A percentile compares a stretch with the other conserved stretches of the same genome.
Conservation (phyloP, 2,888 invertebrate genomes). For the Ennomos quercinarius region DNA sequence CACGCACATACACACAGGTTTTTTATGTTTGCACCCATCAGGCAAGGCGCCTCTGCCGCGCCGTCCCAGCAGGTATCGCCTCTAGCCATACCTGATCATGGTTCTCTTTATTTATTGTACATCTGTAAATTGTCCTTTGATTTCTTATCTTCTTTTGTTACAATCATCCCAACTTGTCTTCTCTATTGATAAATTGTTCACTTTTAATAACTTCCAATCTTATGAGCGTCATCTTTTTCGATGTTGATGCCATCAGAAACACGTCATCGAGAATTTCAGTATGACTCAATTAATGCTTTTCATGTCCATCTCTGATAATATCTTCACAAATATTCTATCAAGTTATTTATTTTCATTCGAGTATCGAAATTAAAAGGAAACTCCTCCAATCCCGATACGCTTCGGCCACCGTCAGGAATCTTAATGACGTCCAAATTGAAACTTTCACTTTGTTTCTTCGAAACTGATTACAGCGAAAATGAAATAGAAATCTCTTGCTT, state of each 20-base stretch:
- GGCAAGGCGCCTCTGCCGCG: constrained; percentile 69
- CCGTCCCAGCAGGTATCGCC: constrained; percentile 68
- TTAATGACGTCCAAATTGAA: constrained; percentile 65
- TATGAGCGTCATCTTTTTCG: constrained; percentile 13
- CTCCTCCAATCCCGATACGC: constrained; percentile 38
- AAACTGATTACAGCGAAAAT: constrained; percentile 67
- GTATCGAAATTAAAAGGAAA: constrained; percentile 34
- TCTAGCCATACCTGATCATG: constrained; percentile 50
- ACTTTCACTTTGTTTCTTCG: constrained; percentile 68
- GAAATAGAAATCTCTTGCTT: constrained; percentile 49
- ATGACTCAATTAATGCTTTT: constrained; percentile 42
- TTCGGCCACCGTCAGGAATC: constrained; percentile 47
- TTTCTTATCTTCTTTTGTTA: constrained; percentile 42
- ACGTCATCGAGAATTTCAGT: constrained; percentile 39
- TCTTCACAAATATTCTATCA: constrained; percentile 36
- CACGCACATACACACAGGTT: constrained; percentile 56
- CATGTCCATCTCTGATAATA: constrained; percentile 35
- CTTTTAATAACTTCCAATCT: constrained; percentile 41
- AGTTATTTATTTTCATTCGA: constrained; percentile 33
- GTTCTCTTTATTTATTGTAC: constrained; percentile 72
- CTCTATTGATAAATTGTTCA: constrained; percentile 28
- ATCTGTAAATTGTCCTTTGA: constrained; percentile 62
- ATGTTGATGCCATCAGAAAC: constrained; percentile 24
- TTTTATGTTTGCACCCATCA: constrained; percentile 73
- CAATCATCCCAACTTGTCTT: constrained; percentile 28